Conservation (phyloP, 2,797 vertebrate genomes). For the Decapterus maruadsi region DNA sequence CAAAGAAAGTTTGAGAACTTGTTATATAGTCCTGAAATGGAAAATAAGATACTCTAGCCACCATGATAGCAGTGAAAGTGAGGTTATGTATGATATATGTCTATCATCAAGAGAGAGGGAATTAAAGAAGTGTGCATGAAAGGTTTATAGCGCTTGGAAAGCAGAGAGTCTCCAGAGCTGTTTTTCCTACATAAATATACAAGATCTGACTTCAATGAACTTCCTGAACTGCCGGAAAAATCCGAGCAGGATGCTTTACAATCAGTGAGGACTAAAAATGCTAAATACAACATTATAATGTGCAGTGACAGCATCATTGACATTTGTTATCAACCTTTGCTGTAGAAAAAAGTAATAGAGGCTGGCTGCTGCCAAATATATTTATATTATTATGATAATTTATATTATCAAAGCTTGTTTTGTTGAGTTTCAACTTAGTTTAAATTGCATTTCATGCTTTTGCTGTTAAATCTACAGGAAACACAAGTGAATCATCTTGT, state of each 20-base stretch:
- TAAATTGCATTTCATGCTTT: neutral
- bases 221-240: constrained; percentile 54
- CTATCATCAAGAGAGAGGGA: constrained; percentile 36
- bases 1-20: constrained; percentile 45
- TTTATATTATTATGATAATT: too few species aligned
- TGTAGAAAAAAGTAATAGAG: too few species aligned
- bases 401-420: too few species aligned
- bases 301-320: too few species aligned
- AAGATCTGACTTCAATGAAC: constrained; percentile 51
- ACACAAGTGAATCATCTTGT: neutral
- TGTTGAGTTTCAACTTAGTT: too few species aligned
- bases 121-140: constrained; percentile 58
- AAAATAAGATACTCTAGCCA: constrained; percentile 43
- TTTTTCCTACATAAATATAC: constrained; percentile 58
- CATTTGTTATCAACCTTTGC: too few species aligned
- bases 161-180: constrained; percentile 40
- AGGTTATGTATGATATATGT: constrained; percentile 51
- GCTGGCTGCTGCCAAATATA: too few species aligned
- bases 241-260: constrained; percentile 44
- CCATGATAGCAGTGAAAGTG: constrained; percentile 27
- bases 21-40: constrained; percentile 43
- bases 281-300: neutral
- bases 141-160: constrained; percentile 59
- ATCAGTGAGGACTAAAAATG: constrained; percentile 50
- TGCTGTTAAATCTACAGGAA: neutral